These are phyloP conservation scores for Macrobrachium rosenbergii DNA, from an alignment of 1,140 invertebrate species.

Conservation along the genomic window DNA sequence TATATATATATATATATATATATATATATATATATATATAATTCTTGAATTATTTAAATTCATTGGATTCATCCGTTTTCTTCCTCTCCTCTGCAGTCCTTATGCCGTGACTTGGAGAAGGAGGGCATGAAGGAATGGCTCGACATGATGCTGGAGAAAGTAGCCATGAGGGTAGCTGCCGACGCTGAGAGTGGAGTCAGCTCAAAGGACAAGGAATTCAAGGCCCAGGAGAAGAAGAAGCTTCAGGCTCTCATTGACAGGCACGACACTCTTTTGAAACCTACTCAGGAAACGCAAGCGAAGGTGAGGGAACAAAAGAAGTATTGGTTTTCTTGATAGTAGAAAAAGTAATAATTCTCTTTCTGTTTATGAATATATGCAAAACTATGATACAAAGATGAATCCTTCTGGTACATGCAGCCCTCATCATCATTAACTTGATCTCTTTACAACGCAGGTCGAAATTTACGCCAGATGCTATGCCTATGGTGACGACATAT, in stretches of 20 bases:
- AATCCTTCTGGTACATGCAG: neutral
- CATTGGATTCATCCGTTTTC: neutral
- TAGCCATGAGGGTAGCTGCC: conserved; percentile 60
- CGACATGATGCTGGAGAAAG: conserved; percentile 67
- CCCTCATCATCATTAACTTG: neutral
- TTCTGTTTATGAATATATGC: neutral
- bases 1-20: conserved; percentile 6
- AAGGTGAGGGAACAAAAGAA: conserved; percentile 35
- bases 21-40: neutral
- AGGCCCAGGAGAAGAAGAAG: conserved; percentile 64
- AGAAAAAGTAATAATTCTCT: no score
- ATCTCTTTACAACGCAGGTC: conserved; percentile 22
- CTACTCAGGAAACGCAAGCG: conserved; percentile 60
- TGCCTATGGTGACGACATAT: conserved; percentile 67
- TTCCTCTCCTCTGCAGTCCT: conserved; percentile 55
- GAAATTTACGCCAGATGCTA: conserved; percentile 67
- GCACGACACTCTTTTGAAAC: conserved; percentile 57
- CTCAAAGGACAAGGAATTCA: conserved; percentile 66
- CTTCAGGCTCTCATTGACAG: conserved; percentile 67
- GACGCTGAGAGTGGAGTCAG: conserved; percentile 49
- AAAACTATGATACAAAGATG: neutral
- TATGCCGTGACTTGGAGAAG: conserved; percentile 67
- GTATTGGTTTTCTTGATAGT: no score
- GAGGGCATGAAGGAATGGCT: conserved; percentile 67
- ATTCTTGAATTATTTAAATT: neutral